Conservation (phyloP, 23 tunicate genomes). For the Trididemnum clinides region DNA sequence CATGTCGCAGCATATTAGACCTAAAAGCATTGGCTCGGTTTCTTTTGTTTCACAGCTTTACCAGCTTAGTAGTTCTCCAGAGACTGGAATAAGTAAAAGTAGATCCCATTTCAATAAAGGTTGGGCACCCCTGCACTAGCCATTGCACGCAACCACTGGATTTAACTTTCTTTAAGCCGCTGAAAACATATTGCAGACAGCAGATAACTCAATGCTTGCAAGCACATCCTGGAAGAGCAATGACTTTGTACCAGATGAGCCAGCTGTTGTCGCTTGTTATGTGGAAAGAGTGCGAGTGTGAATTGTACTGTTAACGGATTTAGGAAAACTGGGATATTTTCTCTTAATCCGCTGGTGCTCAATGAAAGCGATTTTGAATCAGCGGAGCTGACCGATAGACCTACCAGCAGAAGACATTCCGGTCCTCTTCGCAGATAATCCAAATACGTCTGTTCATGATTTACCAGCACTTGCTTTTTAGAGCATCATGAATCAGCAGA, state of each 20-base stretch:
- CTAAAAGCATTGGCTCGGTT: no score
- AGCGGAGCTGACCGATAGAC: not conserved
- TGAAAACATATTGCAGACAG: slow-evolving; percentile 16
- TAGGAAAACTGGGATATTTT: slow-evolving; percentile 26
- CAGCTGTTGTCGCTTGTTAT: slow-evolving; percentile 30
- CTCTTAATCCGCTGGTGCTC: slow-evolving; percentile 1
- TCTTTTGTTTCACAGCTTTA: no score
- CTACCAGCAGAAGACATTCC: not conserved
- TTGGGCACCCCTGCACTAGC: slow-evolving; percentile 30
- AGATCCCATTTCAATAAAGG: no score
- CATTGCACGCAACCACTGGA: slow-evolving; percentile 23
- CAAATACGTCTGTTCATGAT: not conserved
- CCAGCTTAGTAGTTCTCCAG: no score
- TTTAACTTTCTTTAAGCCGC: slow-evolving; percentile 30
- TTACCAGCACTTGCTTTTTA: not conserved
- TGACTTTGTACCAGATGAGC: not conserved
- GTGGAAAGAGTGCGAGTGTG: slow-evolving; percentile 8
- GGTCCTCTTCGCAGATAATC: not conserved
- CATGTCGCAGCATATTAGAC: no score
- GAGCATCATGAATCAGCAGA: not conserved
- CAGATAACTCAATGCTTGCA: slow-evolving; percentile 25
- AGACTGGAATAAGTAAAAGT: no score
- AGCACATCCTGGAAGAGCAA: slow-evolving; percentile 40
- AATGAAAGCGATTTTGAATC: slow-evolving; percentile 17
- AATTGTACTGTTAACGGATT: slow-evolving; percentile 32